Percentiles rank a stretch among this genome's conserved stretches.
These are phyloP conservation scores for Thamnophis elegans DNA, from an alignment of 2,797 vertebrate genomes.

Conservation along the genomic window DNA sequence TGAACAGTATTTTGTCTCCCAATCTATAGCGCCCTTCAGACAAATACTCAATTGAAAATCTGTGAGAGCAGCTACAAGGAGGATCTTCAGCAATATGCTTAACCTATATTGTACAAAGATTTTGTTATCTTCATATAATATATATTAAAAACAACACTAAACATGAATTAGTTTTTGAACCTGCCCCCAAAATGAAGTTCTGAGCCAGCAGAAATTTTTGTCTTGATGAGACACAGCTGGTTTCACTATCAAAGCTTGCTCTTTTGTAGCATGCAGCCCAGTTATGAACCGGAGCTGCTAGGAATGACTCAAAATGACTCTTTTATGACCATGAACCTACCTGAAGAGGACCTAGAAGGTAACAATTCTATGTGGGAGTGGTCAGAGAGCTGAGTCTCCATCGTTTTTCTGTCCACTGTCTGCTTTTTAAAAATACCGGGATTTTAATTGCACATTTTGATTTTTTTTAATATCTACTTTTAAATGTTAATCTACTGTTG, in stretches of 20 bases:
- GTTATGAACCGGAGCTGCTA: neutral
- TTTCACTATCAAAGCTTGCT: neutral
- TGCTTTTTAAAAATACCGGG: neutral
- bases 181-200: neutral
- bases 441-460: neutral
- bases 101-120: conserved; percentile 76
- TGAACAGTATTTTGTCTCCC: conserved; percentile 97
- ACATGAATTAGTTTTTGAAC: neutral
- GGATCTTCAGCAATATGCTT: conserved; percentile 87
- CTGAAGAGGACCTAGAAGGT: neutral
- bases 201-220: neutral
- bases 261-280: neutral
- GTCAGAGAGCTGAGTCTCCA: neutral
- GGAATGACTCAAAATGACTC: neutral
- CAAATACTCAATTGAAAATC: conserved; percentile 95
- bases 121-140: conserved; percentile 4
- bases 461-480: neutral
- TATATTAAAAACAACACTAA: neutral
- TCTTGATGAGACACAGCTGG: neutral
- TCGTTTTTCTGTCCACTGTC: neutral
- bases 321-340: neutral
- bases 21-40: conserved; percentile 95
- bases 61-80: conserved; percentile 92
- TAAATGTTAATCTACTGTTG: neutral
- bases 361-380: neutral